Conservation (phyloP, 2,888 invertebrate genomes). For the Callyntrura sp. region DNA sequence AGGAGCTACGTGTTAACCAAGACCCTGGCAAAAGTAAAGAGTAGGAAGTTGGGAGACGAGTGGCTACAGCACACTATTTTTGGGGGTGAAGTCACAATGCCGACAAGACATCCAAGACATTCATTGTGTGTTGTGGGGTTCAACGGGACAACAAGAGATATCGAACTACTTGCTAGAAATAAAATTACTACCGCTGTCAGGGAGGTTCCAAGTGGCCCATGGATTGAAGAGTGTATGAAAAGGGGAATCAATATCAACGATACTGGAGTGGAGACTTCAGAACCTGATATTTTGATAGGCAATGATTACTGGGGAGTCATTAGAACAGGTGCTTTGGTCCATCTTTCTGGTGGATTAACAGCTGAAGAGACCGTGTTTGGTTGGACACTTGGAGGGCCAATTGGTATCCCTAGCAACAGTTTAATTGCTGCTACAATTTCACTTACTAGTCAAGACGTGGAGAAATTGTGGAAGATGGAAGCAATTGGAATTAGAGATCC, state of each 20-base stretch:
- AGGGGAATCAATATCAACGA: not conserved
- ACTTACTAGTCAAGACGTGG: not conserved
- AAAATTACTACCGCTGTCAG: not conserved
- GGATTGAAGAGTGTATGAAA: not conserved
- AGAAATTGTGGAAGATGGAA: not conserved
- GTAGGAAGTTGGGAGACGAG: not conserved
- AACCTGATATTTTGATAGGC: slow-evolving; percentile 15
- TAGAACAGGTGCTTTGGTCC: not conserved
- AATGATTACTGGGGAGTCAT: slow-evolving; percentile 2
- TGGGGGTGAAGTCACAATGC: not conserved
- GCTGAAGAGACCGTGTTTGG: slow-evolving; percentile 60
- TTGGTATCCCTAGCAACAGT: not conserved
- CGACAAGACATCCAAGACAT: not conserved
- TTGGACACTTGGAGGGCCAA: not conserved
- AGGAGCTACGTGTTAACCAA: not conserved
- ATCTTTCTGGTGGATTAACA: slow-evolving; percentile 18
- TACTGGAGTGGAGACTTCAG: not conserved
- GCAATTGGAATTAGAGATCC: slow-evolving; percentile 6
- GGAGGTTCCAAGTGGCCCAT: not conserved
- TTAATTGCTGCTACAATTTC: not conserved
- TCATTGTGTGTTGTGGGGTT: not conserved
- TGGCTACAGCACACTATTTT: not conserved
- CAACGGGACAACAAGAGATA: not conserved
- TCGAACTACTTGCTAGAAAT: not conserved
- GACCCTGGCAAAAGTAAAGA: not conserved